Conservation (phyloP, 2,888 invertebrate genomes). For the Phytoseiulus persimilis region DNA sequence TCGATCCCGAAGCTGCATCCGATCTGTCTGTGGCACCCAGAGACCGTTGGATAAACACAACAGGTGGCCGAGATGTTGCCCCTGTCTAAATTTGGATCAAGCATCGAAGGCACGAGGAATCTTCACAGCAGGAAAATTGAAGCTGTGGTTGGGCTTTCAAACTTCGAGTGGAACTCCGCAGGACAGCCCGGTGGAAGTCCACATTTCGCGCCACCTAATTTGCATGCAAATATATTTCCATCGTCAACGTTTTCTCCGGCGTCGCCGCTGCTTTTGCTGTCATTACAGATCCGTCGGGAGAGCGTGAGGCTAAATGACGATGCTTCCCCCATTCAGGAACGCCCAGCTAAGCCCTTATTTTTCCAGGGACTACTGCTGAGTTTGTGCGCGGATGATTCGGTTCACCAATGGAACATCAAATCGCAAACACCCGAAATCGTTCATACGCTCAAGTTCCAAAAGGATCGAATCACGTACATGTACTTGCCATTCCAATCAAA, state of each 20-base stretch:
- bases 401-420: constrained; percentile 95
- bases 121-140: background rate
- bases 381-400: constrained; percentile 85
- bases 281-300: background rate
- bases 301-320: background rate
- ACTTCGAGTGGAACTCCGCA: too few species aligned
- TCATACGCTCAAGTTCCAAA: constrained; percentile 92
- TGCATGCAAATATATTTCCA: background rate
- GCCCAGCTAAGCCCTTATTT: background rate
- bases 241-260: background rate
- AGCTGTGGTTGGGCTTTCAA: background rate
- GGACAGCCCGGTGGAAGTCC: background rate
- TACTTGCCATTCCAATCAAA: constrained; percentile 93
- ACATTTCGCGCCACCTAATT: background rate
- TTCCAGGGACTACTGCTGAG: constrained; percentile 76
- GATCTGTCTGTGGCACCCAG: background rate
- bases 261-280: background rate
- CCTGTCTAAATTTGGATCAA: background rate
- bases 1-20: background rate
- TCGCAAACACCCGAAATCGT: constrained; percentile 86
- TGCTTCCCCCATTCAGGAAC: background rate
- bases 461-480: constrained; percentile 88
- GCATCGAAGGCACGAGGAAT: background rate
- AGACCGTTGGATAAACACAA: background rate
- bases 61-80: background rate